These are phyloP conservation scores for Noturus placidus DNA, from an alignment of 2,113 vertebrate genomes.

Conservation along the genomic window DNA sequence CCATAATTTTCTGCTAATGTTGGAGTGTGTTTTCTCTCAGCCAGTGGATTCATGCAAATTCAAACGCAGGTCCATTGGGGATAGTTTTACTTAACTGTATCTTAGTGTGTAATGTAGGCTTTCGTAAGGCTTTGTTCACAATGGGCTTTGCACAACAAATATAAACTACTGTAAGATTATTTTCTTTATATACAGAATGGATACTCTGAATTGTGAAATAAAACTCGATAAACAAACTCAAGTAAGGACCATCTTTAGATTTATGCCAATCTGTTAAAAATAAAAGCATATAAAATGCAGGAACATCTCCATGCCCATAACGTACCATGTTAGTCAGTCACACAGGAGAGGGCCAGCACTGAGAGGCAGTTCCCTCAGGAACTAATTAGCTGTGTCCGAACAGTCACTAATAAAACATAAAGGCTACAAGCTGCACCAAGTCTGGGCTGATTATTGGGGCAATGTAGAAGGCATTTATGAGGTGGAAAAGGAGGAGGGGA, in stretches of 20 bases:
- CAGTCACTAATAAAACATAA: slow-evolving; percentile 46
- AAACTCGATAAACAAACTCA: background rate
- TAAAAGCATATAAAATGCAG: slow-evolving; percentile 33
- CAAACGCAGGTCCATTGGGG: background rate
- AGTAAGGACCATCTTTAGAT: slow-evolving; percentile 2
- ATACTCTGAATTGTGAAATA: background rate
- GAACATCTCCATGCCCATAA: slow-evolving; percentile 25
- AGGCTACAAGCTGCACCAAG: slow-evolving; percentile 32
- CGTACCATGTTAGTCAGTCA: slow-evolving; percentile 43
- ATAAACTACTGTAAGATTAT: background rate
- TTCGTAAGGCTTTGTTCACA: no score
- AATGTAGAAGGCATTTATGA: background rate
- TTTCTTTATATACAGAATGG: background rate
- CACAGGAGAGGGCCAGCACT: slow-evolving; percentile 26
- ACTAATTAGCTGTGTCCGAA: slow-evolving; percentile 52
- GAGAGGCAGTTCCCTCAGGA: slow-evolving; percentile 47
- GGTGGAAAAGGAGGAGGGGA: background rate
- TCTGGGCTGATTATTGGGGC: slow-evolving; percentile 37
- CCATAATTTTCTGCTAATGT: background rate
- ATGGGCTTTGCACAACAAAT: background rate
- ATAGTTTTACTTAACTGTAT: background rate
- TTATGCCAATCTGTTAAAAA: slow-evolving; percentile 35
- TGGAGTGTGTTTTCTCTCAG: background rate
- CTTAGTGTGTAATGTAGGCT: background rate
- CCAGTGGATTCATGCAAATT: background rate